These are phyloP conservation scores for Clistopyga incitator DNA, from an alignment of 2,888 invertebrate genomes.

Conservation along the genomic window DNA sequence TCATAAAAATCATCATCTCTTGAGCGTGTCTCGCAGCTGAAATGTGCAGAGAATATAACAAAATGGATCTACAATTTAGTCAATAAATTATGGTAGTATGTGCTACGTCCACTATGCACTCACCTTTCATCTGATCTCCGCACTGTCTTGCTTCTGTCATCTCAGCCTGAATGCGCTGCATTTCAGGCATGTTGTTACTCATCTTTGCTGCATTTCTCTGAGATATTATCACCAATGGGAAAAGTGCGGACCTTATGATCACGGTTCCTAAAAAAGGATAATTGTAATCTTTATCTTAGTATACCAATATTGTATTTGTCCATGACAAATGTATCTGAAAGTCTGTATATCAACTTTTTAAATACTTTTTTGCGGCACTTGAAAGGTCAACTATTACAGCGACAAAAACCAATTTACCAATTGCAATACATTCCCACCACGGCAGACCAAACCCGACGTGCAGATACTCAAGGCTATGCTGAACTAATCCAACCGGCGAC, in stretches of 20 bases:
- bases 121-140: slow-evolving; percentile 92
- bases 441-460: slow-evolving; percentile 94
- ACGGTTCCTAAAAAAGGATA: slow-evolving; percentile 87
- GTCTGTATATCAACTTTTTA: too few species aligned
- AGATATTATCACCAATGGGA: slow-evolving; percentile 93
- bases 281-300: too few species aligned
- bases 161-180: slow-evolving; percentile 92
- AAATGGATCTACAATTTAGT: slow-evolving; percentile 28
- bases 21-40: slow-evolving; percentile 89
- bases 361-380: too few species aligned
- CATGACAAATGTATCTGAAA: too few species aligned
- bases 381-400: neutral
- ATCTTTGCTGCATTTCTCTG: slow-evolving; percentile 93
- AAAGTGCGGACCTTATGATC: slow-evolving; percentile 90
- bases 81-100: slow-evolving; percentile 1
- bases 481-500: slow-evolving; percentile 92
- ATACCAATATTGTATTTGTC: too few species aligned
- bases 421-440: slow-evolving; percentile 96
- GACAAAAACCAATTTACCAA: slow-evolving; percentile 85
- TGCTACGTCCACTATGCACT: slow-evolving; percentile 11
- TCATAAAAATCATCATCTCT: slow-evolving; percentile 93
- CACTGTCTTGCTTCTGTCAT: slow-evolving; percentile 94
- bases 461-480: slow-evolving; percentile 92
- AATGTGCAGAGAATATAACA: slow-evolving; percentile 25
- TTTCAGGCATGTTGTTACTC: slow-evolving; percentile 94